Conservation (phyloP, 2,888 invertebrate species). For the Melikaiella ostensackeni region DNA sequence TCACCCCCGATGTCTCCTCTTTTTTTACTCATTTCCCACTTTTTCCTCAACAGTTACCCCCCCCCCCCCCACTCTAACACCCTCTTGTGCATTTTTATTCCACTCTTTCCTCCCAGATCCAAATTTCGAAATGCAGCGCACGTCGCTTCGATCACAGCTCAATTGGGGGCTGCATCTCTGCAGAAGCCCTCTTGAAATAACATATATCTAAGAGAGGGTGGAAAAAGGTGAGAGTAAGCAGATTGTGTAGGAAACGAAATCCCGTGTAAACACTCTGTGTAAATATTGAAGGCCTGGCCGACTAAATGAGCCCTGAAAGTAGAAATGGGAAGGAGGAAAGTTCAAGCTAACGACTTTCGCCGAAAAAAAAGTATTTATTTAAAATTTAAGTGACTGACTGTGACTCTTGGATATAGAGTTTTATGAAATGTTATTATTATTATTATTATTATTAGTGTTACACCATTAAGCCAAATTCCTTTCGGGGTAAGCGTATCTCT, state of each 20-base stretch:
- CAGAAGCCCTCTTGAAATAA: not conserved
- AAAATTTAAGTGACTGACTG: no score
- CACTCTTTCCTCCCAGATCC: not conserved
- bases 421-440: no score
- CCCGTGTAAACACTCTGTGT: conserved; percentile 6
- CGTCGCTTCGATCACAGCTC: conserved; percentile 15
- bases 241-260: conserved; percentile 12
- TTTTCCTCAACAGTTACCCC: not conserved
- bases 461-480: no score
- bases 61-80: not conserved
- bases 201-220: not conserved
- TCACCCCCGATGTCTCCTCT: conserved; percentile 12
- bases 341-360: not conserved
- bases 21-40: not conserved
- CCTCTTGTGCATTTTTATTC: conserved; percentile 7
- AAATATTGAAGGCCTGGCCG: not conserved
- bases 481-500: no score
- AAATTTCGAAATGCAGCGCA: conserved; percentile 16
- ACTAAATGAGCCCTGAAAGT: conserved; percentile 11
- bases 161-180: conserved; percentile 4
- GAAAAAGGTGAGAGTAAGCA: conserved; percentile 21
- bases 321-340: not conserved
- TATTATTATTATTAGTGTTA: no score
- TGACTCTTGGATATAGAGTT: no score
- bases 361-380: no score